These are phyloP conservation scores for Oryzias sinensis DNA, from an alignment of 2,797 vertebrate species.

Conservation along the genomic window DNA sequence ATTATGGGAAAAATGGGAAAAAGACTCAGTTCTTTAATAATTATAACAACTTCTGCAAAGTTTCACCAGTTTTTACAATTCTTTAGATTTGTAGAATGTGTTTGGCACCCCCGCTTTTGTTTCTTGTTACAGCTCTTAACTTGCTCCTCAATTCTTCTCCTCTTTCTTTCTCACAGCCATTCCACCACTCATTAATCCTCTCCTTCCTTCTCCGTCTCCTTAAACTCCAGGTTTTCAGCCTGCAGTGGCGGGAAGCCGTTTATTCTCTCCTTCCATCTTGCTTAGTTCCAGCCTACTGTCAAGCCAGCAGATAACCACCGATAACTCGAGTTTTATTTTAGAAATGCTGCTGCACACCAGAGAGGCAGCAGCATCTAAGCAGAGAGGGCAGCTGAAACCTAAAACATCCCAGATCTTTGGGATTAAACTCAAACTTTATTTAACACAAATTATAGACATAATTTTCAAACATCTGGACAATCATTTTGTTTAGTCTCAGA, in stretches of 20 bases:
- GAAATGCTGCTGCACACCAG: conserved; percentile 17
- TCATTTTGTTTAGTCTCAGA: too few relatives aligned
- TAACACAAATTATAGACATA: too few relatives aligned
- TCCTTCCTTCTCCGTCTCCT: conserved; percentile 53
- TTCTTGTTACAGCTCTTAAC: conserved; percentile 1
- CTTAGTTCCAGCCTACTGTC: conserved; percentile 63
- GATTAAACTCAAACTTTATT: too few relatives aligned
- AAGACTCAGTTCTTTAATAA: too few relatives aligned
- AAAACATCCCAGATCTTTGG: too few relatives aligned
- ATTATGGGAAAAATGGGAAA: too few relatives aligned
- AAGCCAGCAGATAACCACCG: conserved; percentile 50
- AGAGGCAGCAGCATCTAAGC: conserved; percentile 18
- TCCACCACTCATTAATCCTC: conserved; percentile 53
- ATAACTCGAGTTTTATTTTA: conserved; percentile 60
- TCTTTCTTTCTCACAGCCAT: conserved; percentile 16
- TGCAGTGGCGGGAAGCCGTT: conserved; percentile 53
- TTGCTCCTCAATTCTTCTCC: conserved; percentile 6
- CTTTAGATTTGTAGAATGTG: too few relatives aligned
- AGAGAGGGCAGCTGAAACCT: neutral
- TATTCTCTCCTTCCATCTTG: conserved; percentile 72
- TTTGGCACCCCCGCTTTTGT: conserved; percentile 19
- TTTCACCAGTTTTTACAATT: too few relatives aligned
- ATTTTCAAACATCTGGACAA: too few relatives aligned
- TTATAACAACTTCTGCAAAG: too few relatives aligned
- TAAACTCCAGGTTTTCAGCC: conserved; percentile 48